Conservation (phyloP, 2,888 invertebrate genomes). For the Chamaedrilus cognettii region DNA sequence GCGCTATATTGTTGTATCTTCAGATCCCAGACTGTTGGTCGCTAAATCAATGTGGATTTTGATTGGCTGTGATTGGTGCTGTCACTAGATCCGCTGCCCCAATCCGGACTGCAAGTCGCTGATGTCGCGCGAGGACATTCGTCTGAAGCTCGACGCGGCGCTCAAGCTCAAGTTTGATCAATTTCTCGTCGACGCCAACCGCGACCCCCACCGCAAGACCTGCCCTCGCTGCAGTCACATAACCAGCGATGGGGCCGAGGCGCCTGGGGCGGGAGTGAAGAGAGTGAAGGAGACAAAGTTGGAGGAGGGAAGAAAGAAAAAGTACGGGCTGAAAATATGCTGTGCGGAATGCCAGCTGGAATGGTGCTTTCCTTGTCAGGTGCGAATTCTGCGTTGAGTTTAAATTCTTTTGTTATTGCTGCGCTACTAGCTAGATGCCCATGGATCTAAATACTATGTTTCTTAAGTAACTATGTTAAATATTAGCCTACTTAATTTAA, state of each 20-base stretch:
- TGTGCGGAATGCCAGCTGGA: slow-evolving; percentile 54
- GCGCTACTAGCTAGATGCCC: too few relatives aligned
- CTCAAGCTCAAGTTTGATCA: slow-evolving; percentile 53
- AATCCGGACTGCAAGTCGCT: neutral
- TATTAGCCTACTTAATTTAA: too few relatives aligned
- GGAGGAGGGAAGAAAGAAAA: slow-evolving; percentile 16
- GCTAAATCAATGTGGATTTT: neutral
- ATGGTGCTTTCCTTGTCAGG: slow-evolving; percentile 61
- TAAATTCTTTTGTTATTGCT: too few relatives aligned
- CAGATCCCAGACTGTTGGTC: too few relatives aligned
- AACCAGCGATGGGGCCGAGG: slow-evolving; percentile 31
- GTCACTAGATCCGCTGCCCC: neutral
- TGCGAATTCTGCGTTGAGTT: too few relatives aligned
- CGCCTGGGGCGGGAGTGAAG: neutral
- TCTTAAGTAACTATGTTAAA: too few relatives aligned
- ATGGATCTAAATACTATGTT: too few relatives aligned
- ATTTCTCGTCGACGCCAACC: slow-evolving; percentile 55
- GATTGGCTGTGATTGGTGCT: neutral
- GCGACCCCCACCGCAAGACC: slow-evolving; percentile 55
- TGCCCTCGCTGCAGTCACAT: slow-evolving; percentile 58
- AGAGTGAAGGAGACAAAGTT: slow-evolving; percentile 38
- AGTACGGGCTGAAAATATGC: slow-evolving; percentile 37
- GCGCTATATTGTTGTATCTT: too few relatives aligned
- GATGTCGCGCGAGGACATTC: neutral
- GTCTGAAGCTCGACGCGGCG: slow-evolving; percentile 36